These are phyloP conservation scores for Mantis religiosa DNA, from an alignment of 2,888 invertebrate genomes.

Conservation along the genomic window DNA sequence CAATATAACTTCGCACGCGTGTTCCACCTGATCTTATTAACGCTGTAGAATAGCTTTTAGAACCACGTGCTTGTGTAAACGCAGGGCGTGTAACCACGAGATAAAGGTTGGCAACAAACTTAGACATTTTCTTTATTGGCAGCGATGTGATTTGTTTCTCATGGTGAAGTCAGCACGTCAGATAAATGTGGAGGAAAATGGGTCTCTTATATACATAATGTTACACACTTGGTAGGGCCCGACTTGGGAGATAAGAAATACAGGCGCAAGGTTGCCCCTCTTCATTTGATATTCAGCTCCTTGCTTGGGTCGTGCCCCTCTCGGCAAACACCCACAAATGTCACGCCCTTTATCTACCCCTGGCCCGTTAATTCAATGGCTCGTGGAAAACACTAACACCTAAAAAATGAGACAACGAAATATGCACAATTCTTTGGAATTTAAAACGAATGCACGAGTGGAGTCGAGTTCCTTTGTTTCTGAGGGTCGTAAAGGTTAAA, in stretches of 20 bases:
- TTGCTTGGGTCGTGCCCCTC: background rate
- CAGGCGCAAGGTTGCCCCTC: background rate
- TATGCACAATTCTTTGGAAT: background rate
- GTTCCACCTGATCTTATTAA: no score
- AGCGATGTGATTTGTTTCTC: background rate
- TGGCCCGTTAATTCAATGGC: background rate
- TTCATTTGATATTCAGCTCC: background rate
- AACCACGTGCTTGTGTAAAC: no score
- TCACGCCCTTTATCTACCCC: background rate
- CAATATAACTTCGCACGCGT: no score
- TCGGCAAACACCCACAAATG: background rate
- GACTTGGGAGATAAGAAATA: background rate
- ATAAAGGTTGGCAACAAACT: no score
- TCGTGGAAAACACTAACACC: background rate
- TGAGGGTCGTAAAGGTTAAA: no score
- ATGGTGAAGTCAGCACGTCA: background rate
- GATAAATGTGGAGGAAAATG: background rate
- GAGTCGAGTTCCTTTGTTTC: no score
- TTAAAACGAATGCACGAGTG: no score
- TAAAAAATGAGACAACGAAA: background rate
- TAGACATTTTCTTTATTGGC: background rate
- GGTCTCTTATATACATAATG: background rate
- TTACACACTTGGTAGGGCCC: background rate
- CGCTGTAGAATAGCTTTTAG: no score
- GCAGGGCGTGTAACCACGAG: no score